Percentiles rank a stretch among this genome's conserved stretches.
phyloP scores from a whole-genome alignment of 2,888 invertebrate genomes.

The Thyatira batis region DNA sequence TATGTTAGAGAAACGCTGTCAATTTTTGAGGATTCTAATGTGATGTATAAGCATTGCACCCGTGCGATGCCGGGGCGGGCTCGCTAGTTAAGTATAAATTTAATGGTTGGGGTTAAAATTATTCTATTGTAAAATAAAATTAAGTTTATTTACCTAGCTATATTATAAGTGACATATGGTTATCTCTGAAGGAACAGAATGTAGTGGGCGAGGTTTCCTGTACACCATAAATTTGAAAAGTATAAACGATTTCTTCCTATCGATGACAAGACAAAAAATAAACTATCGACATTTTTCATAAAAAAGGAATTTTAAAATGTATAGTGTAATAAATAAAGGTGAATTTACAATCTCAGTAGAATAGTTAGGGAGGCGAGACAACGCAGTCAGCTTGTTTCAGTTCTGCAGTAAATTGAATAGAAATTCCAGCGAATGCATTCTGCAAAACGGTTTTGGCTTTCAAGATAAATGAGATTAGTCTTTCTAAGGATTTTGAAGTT shows the following conservation, averaged over 20 bases:
- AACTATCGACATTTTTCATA: neutral
- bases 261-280: neutral
- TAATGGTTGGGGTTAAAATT: no score
- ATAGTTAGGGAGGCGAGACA: neutral
- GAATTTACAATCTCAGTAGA: neutral
- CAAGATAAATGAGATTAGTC: neutral
- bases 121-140: no score
- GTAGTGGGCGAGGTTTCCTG: no score
- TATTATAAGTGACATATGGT: no score
- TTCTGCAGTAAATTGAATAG: conserved; percentile 1
- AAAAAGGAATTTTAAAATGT: neutral
- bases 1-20: no score
- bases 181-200: no score
- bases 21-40: no score
- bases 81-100: no score
- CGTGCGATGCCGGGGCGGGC: no score
- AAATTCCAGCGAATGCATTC: neutral
- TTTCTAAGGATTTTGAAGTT: neutral
- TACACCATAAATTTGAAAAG: no score
- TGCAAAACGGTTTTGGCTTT: neutral
- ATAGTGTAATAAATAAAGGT: conserved; percentile 2
- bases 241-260: neutral
- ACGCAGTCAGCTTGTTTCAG: neutral
- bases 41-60: no score
- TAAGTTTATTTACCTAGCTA: no score